phyloP scores from a whole-genome alignment of 2,113 vertebrate genomes.

The Anoura caudifer region DNA sequence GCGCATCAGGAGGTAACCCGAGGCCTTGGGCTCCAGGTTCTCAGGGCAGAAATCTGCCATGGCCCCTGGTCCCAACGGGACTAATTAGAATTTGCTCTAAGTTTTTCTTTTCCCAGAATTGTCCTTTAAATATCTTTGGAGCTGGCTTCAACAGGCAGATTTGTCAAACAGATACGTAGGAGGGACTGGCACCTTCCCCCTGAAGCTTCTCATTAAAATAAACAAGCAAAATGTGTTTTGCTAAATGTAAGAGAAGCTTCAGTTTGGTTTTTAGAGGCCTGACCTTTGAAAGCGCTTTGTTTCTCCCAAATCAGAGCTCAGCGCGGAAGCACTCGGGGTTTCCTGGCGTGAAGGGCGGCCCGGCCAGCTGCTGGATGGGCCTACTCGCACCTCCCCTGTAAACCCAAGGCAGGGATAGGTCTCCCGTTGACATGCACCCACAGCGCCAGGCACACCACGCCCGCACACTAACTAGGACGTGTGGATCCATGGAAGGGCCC shows the following conservation, averaged over 20 bases:
- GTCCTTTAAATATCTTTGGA: slow-evolving; percentile 39
- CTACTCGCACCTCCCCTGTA: neutral
- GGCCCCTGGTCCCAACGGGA: slow-evolving; percentile 11
- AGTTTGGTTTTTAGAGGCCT: neutral
- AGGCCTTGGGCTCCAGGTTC: neutral
- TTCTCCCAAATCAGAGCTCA: neutral
- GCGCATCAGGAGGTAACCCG: neutral
- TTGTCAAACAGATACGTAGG: neutral
- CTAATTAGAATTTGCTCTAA: slow-evolving; percentile 55
- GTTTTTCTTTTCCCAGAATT: slow-evolving; percentile 7
- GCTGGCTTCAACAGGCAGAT: slow-evolving; percentile 44
- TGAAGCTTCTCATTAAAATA: slow-evolving; percentile 33
- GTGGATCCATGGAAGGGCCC: neutral
- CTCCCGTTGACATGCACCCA: neutral
- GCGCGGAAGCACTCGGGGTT: rapidly evolving
- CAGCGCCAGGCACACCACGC: neutral
- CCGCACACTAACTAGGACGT: rapidly evolving
- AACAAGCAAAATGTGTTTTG: slow-evolving; percentile 43
- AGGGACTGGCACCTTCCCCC: neutral
- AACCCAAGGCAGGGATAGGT: neutral
- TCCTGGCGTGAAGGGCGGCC: neutral
- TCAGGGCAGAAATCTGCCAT: neutral
- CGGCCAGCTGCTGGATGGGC: too few species aligned
- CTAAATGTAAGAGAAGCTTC: neutral
- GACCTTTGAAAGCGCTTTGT: slow-evolving; percentile 12